These are phyloP conservation scores for Steatornis caripensis DNA, from an alignment of 2,113 vertebrate genomes.

Conservation along the genomic window DNA sequence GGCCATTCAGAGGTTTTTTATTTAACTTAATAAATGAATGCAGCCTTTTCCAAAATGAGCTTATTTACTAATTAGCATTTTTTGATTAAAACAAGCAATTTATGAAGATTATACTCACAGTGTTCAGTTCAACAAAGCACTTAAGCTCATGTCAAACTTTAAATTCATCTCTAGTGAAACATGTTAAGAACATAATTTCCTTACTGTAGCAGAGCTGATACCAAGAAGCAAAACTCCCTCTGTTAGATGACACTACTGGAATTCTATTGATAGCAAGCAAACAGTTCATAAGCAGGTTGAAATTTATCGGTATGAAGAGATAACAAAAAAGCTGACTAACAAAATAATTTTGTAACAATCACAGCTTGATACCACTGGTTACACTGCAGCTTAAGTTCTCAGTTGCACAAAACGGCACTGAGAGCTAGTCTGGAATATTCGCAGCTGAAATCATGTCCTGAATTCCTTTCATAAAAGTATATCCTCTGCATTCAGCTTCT, in stretches of 20 bases:
- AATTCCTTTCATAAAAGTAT: not conserved
- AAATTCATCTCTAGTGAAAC: constrained; percentile 2
- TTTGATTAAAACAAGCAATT: constrained; percentile 11
- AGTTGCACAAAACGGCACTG: not conserved
- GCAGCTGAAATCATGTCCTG: not conserved
- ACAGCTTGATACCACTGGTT: not conserved
- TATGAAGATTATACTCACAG: not conserved
- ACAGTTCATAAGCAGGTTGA: not conserved
- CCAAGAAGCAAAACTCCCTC: not conserved
- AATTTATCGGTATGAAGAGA: not conserved
- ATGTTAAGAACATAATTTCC: not conserved
- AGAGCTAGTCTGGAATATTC: not conserved
- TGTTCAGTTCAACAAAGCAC: not conserved
- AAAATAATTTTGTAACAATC: not conserved
- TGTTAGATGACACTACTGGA: not conserved
- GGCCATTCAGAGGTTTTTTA: not conserved
- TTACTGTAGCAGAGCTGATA: not conserved
- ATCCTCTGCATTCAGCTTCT: not conserved
- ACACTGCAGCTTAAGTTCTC: not conserved
- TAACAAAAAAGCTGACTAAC: not conserved
- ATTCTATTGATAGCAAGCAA: not conserved
- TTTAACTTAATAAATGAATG: not conserved
- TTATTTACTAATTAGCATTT: constrained; percentile 27
- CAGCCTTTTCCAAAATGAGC: not conserved
- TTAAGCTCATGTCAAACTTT: not conserved